These are phyloP conservation scores for Lepidonotus clava DNA, from an alignment of 2,888 invertebrate genomes.

Conservation along the genomic window DNA sequence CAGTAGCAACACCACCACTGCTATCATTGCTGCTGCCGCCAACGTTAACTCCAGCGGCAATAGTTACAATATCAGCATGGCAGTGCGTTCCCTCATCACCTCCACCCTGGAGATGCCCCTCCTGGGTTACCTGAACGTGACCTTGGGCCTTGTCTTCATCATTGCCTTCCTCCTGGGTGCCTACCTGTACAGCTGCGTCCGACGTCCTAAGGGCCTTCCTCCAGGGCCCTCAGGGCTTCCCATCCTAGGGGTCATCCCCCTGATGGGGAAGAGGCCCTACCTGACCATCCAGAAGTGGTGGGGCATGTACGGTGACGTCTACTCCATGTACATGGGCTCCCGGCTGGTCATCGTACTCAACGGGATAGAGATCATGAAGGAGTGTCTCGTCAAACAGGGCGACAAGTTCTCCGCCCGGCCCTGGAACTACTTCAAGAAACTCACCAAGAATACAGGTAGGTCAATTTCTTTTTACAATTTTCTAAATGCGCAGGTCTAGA, in stretches of 20 bases:
- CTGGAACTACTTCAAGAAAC: slow-evolving; percentile 64
- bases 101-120: too few relatives aligned
- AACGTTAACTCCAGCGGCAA: too few relatives aligned
- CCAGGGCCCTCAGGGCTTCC: slow-evolving; percentile 64
- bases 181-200: neutral
- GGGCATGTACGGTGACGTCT: slow-evolving; percentile 66
- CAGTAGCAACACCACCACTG: too few relatives aligned
- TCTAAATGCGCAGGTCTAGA: too few relatives aligned
- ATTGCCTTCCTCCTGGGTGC: slow-evolving; percentile 48
- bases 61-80: too few relatives aligned
- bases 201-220: slow-evolving; percentile 52
- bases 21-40: too few relatives aligned
- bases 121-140: slow-evolving; percentile 31
- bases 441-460: slow-evolving; percentile 63
- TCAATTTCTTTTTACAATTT: too few relatives aligned
- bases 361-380: slow-evolving; percentile 65
- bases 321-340: slow-evolving; percentile 65
- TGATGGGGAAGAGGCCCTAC: slow-evolving; percentile 61
- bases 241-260: slow-evolving; percentile 63
- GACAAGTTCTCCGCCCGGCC: slow-evolving; percentile 66
- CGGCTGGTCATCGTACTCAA: slow-evolving; percentile 66
- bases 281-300: slow-evolving; percentile 63
- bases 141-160: slow-evolving; percentile 20
- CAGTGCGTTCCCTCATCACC: too few relatives aligned
- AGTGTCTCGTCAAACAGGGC: slow-evolving; percentile 66